These are phyloP conservation scores for Eupristina koningsbergeri DNA, from an alignment of 1,140 invertebrate genomes.

Conservation along the genomic window DNA sequence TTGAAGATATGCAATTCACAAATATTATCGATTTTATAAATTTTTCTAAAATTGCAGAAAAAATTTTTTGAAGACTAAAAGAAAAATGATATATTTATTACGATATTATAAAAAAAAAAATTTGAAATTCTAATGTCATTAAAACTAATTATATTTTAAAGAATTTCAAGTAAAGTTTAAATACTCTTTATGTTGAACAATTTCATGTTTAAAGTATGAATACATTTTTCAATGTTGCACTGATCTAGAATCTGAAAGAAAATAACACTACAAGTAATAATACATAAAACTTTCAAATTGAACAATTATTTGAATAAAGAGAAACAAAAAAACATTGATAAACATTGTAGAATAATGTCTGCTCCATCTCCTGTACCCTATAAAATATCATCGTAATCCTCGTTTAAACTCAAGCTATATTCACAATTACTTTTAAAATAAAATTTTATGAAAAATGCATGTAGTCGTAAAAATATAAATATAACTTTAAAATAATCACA, in stretches of 20 bases:
- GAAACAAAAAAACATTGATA: neutral
- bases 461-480: neutral
- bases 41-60: too few relatives aligned
- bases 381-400: neutral
- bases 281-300: neutral
- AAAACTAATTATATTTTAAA: too few relatives aligned
- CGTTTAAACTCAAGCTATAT: neutral
- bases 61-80: too few relatives aligned
- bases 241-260: neutral
- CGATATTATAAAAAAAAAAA: too few relatives aligned
- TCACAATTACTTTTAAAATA: neutral
- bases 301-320: neutral
- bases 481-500: constrained; percentile 4
- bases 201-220: neutral
- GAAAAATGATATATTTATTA: too few relatives aligned
- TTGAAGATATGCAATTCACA: too few relatives aligned
- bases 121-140: too few relatives aligned
- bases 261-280: neutral
- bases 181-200: too few relatives aligned
- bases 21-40: too few relatives aligned
- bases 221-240: neutral
- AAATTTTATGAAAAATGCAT: constrained; percentile 7
- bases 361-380: neutral
- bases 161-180: too few relatives aligned
- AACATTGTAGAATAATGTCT: neutral